Base-by-base conservation (phyloP, 2,113 vertebrate genomes). In the Aphyosemion australe region DNA sequence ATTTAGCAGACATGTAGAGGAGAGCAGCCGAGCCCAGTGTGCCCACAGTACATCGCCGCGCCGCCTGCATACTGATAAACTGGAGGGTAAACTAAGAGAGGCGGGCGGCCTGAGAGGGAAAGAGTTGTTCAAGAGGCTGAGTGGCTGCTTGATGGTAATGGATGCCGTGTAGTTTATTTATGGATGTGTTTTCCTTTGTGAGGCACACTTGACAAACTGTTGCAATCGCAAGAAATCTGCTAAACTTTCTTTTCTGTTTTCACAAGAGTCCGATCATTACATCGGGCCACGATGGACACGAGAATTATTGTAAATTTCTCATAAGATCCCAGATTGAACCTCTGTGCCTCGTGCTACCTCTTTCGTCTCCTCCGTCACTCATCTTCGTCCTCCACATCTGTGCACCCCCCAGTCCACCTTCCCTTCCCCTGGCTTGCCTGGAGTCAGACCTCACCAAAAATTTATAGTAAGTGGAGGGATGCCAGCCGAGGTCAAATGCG, bases 1-100 rank as follows among this genome's bases (percentile, higher is more conserved):
- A 99, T 98, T 98, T 91, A 91, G 87, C 86, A 91, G 90, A 89
- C 87, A 88, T 88, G 88, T 76, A 87, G 88, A 87, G 83, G 84
- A 86, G 84, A 87, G 81, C 78, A 51, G 78, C 47, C 53, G 57
- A 65, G 81, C 78, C 82, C 74, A 55, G 78, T 68, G 83, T 84
- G 83, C 87, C 85, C 84, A 88, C 83, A 84, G 72, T 80, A 66
- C 41, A 78, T 65, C 43, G 37, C 80, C 74, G 74, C 77, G 57
- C 63, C 46, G 62, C 77, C 76, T 85, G 90, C 87, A 88, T 90
- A 87, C 88, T 83, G 82, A 89, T 89, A 80, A 89, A 86, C 64
- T 52, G 53, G 64, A 77, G 75, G 70, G 62, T 58, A 76, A 81
- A 61, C 80, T 62, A 78, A 82, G 57, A 66, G 69, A 11, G 56